Base-by-base conservation (phyloP, 2,797 vertebrate species). In the Momotus momota region DNA sequence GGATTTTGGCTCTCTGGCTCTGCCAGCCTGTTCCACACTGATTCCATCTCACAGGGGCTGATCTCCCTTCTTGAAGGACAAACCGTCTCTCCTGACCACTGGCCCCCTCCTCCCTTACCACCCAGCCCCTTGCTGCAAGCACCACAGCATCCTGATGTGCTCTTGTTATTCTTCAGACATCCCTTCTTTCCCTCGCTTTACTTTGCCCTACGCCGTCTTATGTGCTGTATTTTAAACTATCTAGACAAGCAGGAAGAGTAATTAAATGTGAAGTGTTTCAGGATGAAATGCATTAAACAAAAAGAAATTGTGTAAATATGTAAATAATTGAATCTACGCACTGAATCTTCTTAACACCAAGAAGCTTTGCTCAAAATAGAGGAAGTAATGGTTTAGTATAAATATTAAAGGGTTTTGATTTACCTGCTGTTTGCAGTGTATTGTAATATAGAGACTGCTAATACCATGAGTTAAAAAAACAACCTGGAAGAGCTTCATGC, bases 251-350 rank as follows among this genome's bases (percentile, higher is more conserved):
- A 80, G 57, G 38, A 89, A 85, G 78, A 38, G 25, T 62, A 88
- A 95, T 95, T 75, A 89, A 64, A 91, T 51, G 82, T 78, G 60
- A 78, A 81, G 61, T 58, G 58, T 70, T 94, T 84, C 51, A 10
- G 6, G 61, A 73, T 81, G 73, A 95, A 96, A 94, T 46, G 31
- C 15, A 43, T 54, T 52, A 88, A 88, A 65, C 75, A 73, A 87
- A 94, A 95, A 80, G 19, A 74, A 91, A 86, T 43, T 17, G 67
- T 80, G 91, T 78, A 93, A 81, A 87, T 86, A 79, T 74, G 94
- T 92, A 97, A 97, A 95, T 73, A 91, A 96, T 86, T 57, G 40
- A 69, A 86, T 86, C 54, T 81, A 61, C 38, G 20, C 57, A 72
- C 78, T 81, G 91, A 86, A 85, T 88, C 77, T 54, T 93, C 81